Evolutionary conservation across 2,113 vertebrate species (phyloP), one percentile per base, ranked within the genome.

Genomic region (Alosa alosa): DNA sequence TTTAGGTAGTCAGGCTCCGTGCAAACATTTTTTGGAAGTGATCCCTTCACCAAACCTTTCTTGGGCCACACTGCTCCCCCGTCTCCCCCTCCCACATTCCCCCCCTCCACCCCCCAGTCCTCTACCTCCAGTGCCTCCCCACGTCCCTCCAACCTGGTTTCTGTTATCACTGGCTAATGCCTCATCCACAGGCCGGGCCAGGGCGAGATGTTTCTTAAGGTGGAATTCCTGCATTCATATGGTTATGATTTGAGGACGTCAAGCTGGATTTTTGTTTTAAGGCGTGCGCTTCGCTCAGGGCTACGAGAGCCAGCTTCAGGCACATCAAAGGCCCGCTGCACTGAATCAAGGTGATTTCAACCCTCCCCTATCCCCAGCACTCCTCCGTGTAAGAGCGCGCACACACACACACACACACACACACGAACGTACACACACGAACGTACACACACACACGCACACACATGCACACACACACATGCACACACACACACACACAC

Each of bases 201-300:
- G 91, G 95, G 95, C 96, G 91, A 93, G 90, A 95, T 96, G 91
- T 94, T 92, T 94, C 90, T 93, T 88, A 94, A 94, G 94, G 93
- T 96, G 94, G 95, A 97, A 96, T 95, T 96, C 95, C 94, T 93
- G 92, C 91, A 94, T 94, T 97, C 97, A 99, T 99, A 96, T 99
- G 98, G 97, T 99, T 99, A 96, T 98, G 96, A 99, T 99, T 95
- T 96, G 92, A 95, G 94, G 95, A 97, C 96, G 96, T 99, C 97
- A 97, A 96, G 95, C 94, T 95, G 94, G 90, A 94, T 95, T 95
- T 96, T 96, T 95, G 87, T 89, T 89, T 91, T 88, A 94, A 95
- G 93, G 94, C 92, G 94, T 93, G 88, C 83, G 91, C 88, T 97
- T 96, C 94, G 97, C 96, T 97, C 96, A 96, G 96, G 94, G 96